Base-by-base conservation (phyloP, 2,797 vertebrate species). In the Hapalemur alaotrensis region DNA sequence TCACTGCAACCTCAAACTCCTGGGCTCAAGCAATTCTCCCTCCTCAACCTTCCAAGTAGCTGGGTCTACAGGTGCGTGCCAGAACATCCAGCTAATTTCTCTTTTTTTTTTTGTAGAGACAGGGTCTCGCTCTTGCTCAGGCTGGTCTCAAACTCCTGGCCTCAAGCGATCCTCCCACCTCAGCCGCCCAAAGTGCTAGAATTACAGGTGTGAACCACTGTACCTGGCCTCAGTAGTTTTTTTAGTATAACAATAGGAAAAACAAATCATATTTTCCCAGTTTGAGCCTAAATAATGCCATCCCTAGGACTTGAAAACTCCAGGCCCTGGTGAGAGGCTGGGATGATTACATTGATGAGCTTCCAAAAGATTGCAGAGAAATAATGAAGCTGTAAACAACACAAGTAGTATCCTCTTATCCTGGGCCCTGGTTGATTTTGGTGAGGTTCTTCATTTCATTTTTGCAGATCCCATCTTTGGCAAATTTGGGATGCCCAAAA, bases 171-270 rank as follows among this genome's bases (percentile, higher is more conserved):
- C 17, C 18, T 67, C 17, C 63, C 7, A 32, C 63, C 15, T 65
- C 14, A 1, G 32, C 63, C 7, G 1, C 32, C 63, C 32, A 65
- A 18, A 65, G 14, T n/a, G 14, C 30, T 65, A 65, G 32, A 30
- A 32, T 65, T 65, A 65, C 7, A 65, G 61, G 15, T 65, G 15
- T 32, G 61, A 65, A 30, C 61, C 61, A 65, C 63, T 17, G 30
- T 3, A 1, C 32, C 7, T 0, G 0, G 7, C 32, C 32, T 92
- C 75, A 73, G 83, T 92, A 95, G 93, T 38, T 93, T 96, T 95
- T 95, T 97, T 82, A 96, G 59, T 94, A 95, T 96, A 95, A 95
- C 70, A 96, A 95, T 91, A 96, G 84, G 93, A 97, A 97, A 91
- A 97, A 93, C 85, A 92, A 97, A 96, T 81, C 83, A 65, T 41